Base-by-base conservation (phyloP, 2,888 invertebrate genomes). In the Lycocerus yunnanus region DNA sequence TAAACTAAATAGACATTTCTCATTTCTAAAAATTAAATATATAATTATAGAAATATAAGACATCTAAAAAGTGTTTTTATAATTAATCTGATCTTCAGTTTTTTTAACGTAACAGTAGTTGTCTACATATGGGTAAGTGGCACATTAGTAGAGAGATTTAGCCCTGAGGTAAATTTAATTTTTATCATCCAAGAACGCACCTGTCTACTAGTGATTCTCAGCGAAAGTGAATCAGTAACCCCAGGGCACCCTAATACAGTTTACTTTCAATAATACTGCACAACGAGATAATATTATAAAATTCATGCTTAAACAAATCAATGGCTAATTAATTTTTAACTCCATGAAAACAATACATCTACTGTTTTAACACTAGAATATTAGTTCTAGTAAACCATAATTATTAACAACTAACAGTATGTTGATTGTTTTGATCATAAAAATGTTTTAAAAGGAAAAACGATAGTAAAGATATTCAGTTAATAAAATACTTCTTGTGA, bases 181-280 rank as follows among this genome's bases (percentile, higher is more conserved):
- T 75, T 72, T 72, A 68, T 43, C 21, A 61, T 65, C 27, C n/a
- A 27, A 71, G 60, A 61, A 18, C 43, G 72, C 74, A 75, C 75
- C 75, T 75, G 75, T 75, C 67, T 18, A 58, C 63, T 69, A 65
- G 66, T 69, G 72, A 75, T 69, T 63, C 67, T 16, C 24, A 72
- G 69, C 75, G 75, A 75, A 75, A 75, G 75, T 75, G 75, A 75
- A 69, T 66, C 69, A 68, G 60, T 61, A 27, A 14, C 58, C 72
- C 70, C 16, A 5, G 20, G 63, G 75, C 67, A 72, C 72, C 69
- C 72, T 69, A 72, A 61, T 75, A 69, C 72, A 27, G 72, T 72
- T 75, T 75, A 72, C 75, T 75, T 75, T 75, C 74, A 69, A 18
- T 68, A 43, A 63, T 20, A 20, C 61, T 63, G 20, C 61, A 43